These are phyloP conservation scores for Mus spretus DNA, from an alignment of 2,797 vertebrate species.

Conservation along the genomic window DNA sequence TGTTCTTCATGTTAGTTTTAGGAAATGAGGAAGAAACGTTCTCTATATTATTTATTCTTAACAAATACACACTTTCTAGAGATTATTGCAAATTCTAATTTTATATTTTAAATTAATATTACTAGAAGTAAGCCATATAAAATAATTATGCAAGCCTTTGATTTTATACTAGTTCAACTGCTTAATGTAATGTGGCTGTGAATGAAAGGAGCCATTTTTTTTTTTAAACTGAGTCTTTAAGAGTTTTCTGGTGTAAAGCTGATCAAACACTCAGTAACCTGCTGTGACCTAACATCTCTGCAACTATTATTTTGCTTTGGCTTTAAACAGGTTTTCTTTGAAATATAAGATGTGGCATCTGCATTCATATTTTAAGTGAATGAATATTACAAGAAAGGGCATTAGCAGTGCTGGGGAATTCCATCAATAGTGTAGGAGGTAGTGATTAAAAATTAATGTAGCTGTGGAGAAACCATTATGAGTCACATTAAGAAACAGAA, in stretches of 20 bases:
- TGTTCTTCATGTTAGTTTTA: slow-evolving; percentile 15
- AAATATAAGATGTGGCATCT: slow-evolving; percentile 86
- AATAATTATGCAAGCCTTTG: background rate
- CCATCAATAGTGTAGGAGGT: slow-evolving; percentile 85
- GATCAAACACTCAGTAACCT: slow-evolving; percentile 78
- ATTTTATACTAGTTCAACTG: slow-evolving; percentile 39
- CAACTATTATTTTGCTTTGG: slow-evolving; percentile 82
- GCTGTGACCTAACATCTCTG: slow-evolving; percentile 73
- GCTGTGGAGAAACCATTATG: slow-evolving; percentile 86
- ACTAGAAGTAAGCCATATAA: slow-evolving; percentile 15
- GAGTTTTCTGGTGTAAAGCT: slow-evolving; percentile 39
- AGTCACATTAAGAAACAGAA: slow-evolving; percentile 80
- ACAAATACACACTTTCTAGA: background rate
- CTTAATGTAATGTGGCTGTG: slow-evolving; percentile 24
- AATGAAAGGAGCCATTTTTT: slow-evolving; percentile 32
- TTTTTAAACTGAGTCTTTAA: slow-evolving; percentile 65
- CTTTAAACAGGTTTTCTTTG: slow-evolving; percentile 85
- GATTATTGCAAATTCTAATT: slow-evolving; percentile 1
- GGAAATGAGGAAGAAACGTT: background rate
- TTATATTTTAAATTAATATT: slow-evolving; percentile 18
- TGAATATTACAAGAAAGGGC: slow-evolving; percentile 87
- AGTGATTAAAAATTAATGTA: slow-evolving; percentile 90
- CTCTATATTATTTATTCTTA: background rate
- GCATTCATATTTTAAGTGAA: slow-evolving; percentile 87
- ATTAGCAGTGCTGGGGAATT: slow-evolving; percentile 87